Conservation (phyloP, 2,113 vertebrate species). For the Alces alces region DNA sequence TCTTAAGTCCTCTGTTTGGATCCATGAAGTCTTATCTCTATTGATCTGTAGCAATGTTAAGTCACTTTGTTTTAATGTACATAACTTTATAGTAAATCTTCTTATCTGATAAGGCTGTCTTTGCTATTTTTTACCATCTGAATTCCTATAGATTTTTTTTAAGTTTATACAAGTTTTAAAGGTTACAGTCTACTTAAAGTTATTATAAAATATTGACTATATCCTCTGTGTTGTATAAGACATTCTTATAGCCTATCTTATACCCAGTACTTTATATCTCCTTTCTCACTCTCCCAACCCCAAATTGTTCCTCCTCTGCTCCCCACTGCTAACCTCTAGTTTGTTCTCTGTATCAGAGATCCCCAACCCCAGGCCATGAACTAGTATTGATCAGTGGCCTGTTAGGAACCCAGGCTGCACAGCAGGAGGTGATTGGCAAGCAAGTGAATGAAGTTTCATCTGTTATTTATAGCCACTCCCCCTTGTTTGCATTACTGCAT, state of each 20-base stretch:
- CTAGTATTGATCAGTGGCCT: background rate
- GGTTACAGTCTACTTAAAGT: background rate
- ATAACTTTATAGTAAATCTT: background rate
- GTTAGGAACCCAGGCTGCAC: background rate
- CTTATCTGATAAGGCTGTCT: background rate
- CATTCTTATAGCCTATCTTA: background rate
- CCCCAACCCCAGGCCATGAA: background rate
- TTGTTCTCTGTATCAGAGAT: background rate
- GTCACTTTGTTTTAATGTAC: background rate
- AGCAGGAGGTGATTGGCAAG: background rate
- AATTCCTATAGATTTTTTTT: background rate
- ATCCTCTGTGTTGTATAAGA: background rate
- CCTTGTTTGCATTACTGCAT: background rate
- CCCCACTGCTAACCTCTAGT: background rate
- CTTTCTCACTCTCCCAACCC: background rate
- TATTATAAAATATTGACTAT: background rate
- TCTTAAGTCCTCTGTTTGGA: background rate
- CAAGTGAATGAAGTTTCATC: background rate
- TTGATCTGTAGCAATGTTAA: background rate
- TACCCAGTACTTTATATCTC: background rate
- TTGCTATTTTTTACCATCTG: background rate
- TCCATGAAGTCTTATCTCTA: background rate
- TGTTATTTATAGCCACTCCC: background rate
- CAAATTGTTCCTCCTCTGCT: rapidly evolving
- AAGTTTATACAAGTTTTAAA: background rate